Percentiles rank a stretch among this genome's conserved stretches.
These are phyloP conservation scores for cat (Felis catus) DNA, from an alignment of 2,113 vertebrate species.

Conservation along the genomic window F.catus_Fca126_mat1.0 CM031411.1:80338001-80338500, in stretches of 20 bases:
- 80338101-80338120: constrained; percentile 54
- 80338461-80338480: constrained; percentile 75
- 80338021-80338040: constrained; percentile 44
- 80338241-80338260: constrained; percentile 28
- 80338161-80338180: background rate
- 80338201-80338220: constrained; percentile 45
- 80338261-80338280: constrained; percentile 45
- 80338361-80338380: constrained; percentile 77
- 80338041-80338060: constrained; percentile 30
- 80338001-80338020: constrained; percentile 9
- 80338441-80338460: constrained; percentile 71
- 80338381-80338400: constrained; percentile 70
- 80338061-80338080: constrained; percentile 34
- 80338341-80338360: constrained; percentile 70
- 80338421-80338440: constrained; percentile 73
- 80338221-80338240: constrained; percentile 56
- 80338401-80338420: constrained; percentile 73
- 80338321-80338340: constrained; percentile 72
- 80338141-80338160: background rate
- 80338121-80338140: constrained; percentile 32
- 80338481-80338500: constrained; percentile 71
- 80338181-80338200: constrained; percentile 58
- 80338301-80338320: constrained; percentile 51
- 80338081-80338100: constrained; percentile 49
- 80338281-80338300: constrained; percentile 59